Evolutionary conservation across 2,797 vertebrate genomes (phyloP).

Genomic region (Hypotaenidia okinawae): DNA sequence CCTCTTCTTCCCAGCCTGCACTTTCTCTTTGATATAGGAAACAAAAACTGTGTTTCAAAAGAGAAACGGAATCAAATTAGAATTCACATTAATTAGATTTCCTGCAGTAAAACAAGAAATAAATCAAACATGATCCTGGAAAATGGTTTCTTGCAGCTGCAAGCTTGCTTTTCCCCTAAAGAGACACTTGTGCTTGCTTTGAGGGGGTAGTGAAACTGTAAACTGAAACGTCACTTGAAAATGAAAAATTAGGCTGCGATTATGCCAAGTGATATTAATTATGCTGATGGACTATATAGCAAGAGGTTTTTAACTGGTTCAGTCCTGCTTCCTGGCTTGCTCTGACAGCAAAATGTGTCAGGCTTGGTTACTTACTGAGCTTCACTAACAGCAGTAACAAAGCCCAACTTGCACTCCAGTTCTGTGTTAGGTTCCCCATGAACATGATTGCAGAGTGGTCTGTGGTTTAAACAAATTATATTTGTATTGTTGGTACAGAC

Average conservation of each 20-base stretch:
- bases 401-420: neutral
- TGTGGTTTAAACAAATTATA: neutral
- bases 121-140: slow-evolving; percentile 45
- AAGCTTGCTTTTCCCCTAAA: slow-evolving; percentile 49
- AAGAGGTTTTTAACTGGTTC: slow-evolving; percentile 18
- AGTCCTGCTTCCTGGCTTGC: neutral
- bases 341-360: neutral
- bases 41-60: slow-evolving; percentile 48
- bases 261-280: slow-evolving; percentile 64
- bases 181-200: slow-evolving; percentile 39
- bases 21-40: slow-evolving; percentile 24
- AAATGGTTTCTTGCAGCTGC: slow-evolving; percentile 13
- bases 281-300: slow-evolving; percentile 46
- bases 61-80: slow-evolving; percentile 62
- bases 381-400: neutral
- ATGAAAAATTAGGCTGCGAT: slow-evolving; percentile 55
- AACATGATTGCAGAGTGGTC: neutral
- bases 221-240: slow-evolving; percentile 28
- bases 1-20: neutral
- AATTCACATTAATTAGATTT: slow-evolving; percentile 66
- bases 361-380: neutral
- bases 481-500: neutral
- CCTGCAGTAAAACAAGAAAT: slow-evolving; percentile 38
- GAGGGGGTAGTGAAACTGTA: slow-evolving; percentile 47
- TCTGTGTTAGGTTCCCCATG: neutral